Evolutionary conservation across 1,140 invertebrate genomes (phyloP).

Genomic region (Sweltsa coloradensis): DNA sequence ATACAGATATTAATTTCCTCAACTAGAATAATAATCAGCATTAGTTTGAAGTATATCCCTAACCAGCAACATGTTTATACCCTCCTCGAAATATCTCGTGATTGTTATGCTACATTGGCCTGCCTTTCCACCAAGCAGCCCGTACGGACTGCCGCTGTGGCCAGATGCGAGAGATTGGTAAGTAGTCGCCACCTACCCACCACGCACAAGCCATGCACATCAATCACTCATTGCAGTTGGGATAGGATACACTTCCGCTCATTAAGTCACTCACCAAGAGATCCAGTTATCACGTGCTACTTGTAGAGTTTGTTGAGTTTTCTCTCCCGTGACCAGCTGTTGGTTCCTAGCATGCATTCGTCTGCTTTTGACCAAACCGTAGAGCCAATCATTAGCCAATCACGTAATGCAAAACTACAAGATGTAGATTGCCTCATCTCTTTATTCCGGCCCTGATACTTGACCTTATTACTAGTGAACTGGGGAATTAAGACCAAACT

Average conservation of each 20-base stretch:
- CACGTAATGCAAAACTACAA: too few species aligned
- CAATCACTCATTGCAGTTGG: not conserved
- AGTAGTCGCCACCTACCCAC: conserved; percentile 6
- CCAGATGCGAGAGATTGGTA: conserved; percentile 17
- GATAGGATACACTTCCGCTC: not conserved
- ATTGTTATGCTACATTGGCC: conserved; percentile 18
- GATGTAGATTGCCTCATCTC: conserved; percentile 1
- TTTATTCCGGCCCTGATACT: conserved; percentile 2
- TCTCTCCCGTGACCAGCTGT: not conserved
- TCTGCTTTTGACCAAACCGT: not conserved
- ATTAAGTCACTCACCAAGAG: not conserved
- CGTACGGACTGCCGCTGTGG: conserved; percentile 19
- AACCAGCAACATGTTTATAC: too few species aligned
- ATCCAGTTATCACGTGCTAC: not conserved
- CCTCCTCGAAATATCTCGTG: conserved; percentile 13
- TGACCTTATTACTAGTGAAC: conserved; percentile 13
- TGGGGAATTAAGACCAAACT: conserved; percentile 17
- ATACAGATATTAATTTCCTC: not conserved
- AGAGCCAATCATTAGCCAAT: too few species aligned
- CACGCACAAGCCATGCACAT: not conserved
- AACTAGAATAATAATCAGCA: too few species aligned
- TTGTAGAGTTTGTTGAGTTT: not conserved
- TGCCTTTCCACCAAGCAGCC: conserved; percentile 19
- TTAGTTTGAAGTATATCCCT: too few species aligned
- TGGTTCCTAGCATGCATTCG: not conserved